phyloP scores from a whole-genome alignment of 2,888 invertebrate species.

The Meiosimyza platycephala region DNA sequence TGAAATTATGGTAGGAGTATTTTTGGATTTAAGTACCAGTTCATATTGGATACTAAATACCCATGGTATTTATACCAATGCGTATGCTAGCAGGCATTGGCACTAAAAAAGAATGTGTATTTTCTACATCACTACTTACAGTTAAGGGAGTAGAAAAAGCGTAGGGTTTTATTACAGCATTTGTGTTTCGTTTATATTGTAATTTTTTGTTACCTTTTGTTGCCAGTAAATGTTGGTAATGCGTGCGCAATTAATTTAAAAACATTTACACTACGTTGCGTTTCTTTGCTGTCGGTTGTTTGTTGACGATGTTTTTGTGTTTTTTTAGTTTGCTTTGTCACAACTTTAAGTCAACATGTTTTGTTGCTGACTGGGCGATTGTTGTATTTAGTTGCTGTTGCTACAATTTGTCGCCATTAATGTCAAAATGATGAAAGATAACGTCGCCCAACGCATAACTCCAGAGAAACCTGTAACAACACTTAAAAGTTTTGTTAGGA shows the following conservation, averaged over 20 bases:
- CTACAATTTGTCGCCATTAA: constrained; percentile 53
- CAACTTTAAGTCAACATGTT: constrained; percentile 20
- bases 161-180: neutral
- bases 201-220: neutral
- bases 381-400: constrained; percentile 17
- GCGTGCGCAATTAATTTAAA: constrained; percentile 41
- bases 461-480: neutral
- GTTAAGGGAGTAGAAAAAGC: constrained; percentile 4
- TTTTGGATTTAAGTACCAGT: too few species aligned
- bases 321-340: constrained; percentile 7
- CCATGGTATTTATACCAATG: too few species aligned
- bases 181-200: neutral
- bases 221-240: constrained; percentile 27
- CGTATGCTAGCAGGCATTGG: too few species aligned
- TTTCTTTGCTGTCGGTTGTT: neutral
- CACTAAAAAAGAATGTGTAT: too few species aligned
- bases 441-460: constrained; percentile 29
- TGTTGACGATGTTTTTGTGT: neutral
- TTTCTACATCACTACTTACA: too few species aligned
- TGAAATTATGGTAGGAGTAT: too few species aligned
- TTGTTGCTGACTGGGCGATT: constrained; percentile 14
- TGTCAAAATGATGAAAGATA: constrained; percentile 44
- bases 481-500: neutral
- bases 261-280: constrained; percentile 38
- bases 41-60: too few species aligned